phyloP scores from a whole-genome alignment of 2,113 vertebrate species.

The Bettongia penicillata region DNA sequence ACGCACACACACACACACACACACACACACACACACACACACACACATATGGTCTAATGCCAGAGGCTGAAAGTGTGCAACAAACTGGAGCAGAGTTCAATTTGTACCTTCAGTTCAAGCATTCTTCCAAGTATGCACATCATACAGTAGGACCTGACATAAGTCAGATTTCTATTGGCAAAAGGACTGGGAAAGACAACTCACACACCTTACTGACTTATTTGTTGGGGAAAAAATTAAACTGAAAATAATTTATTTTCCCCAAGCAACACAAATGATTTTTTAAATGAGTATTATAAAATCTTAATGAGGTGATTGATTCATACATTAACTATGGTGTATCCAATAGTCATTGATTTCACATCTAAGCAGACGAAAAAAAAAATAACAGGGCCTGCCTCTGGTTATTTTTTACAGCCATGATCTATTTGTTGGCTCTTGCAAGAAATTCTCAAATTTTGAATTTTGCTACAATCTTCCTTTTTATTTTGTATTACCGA shows the following conservation, averaged over 20 bases:
- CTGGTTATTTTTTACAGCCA: neutral
- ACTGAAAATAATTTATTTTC: neutral
- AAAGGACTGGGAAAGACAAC: neutral
- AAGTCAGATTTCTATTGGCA: neutral
- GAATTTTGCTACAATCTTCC: neutral
- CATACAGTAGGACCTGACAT: accelerated
- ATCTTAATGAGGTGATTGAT: constrained; percentile 53
- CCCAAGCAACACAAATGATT: constrained; percentile 27
- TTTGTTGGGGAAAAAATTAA: constrained; percentile 37
- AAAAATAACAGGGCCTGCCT: neutral
- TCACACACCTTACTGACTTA: neutral
- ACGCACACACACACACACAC: no score
- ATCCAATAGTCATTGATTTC: constrained; percentile 20
- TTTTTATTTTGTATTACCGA: neutral
- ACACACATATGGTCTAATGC: neutral
- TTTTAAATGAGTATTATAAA: constrained; percentile 56
- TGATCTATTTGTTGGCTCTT: neutral
- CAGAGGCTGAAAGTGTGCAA: neutral
- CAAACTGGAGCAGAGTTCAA: neutral
- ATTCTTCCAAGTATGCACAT: neutral
- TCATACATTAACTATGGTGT: constrained; percentile 25
- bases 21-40: no score
- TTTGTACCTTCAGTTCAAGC: no score
- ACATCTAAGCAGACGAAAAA: constrained; percentile 31
- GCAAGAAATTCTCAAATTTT: neutral